These are phyloP conservation scores for Parnassius mnemosyne DNA, from an alignment of 2,888 invertebrate species.

Conservation along the genomic window DNA sequence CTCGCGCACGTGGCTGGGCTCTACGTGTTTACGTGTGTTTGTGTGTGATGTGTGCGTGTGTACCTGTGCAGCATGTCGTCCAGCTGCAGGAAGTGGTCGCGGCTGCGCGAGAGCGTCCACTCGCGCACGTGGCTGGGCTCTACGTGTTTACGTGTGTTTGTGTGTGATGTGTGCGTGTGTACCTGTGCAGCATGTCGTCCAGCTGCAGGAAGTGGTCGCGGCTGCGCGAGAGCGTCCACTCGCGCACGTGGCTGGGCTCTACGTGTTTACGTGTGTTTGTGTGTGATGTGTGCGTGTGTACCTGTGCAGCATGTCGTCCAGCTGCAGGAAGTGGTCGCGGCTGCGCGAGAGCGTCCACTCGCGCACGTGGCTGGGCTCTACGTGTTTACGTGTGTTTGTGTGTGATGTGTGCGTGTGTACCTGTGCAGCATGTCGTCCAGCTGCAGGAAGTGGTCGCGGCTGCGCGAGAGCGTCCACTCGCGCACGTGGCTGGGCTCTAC, in stretches of 20 bases:
- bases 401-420: constrained; percentile 33
- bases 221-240: constrained; percentile 92
- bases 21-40: too few relatives aligned
- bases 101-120: constrained; percentile 92
- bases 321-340: constrained; percentile 91
- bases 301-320: constrained; percentile 96
- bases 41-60: too few relatives aligned
- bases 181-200: constrained; percentile 95
- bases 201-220: constrained; percentile 93
- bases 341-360: constrained; percentile 93
- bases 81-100: constrained; percentile 92
- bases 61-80: constrained; percentile 95
- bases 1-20: constrained; percentile 79
- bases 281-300: constrained; percentile 29
- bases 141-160: too few relatives aligned
- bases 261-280: too few relatives aligned
- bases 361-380: constrained; percentile 77
- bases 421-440: constrained; percentile 96
- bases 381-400: too few relatives aligned
- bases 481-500: constrained; percentile 78
- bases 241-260: constrained; percentile 79
- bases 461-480: constrained; percentile 92
- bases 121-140: constrained; percentile 80
- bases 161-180: too few relatives aligned
- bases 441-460: constrained; percentile 91